phyloP scores from a whole-genome alignment of 2,888 invertebrate genomes.

The Diloba caeruleocephala region DNA sequence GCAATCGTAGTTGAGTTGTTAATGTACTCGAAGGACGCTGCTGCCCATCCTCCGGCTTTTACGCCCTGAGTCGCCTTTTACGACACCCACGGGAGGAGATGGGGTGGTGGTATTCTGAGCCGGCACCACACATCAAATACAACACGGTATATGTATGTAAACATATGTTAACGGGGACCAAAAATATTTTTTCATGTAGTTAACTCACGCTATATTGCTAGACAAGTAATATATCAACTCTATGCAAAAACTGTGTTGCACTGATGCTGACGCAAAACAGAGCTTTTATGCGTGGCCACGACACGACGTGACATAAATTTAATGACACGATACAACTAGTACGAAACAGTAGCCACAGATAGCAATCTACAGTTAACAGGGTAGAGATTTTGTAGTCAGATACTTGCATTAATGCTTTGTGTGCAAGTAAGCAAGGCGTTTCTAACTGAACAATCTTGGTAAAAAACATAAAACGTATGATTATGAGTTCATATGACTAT shows the following conservation, averaged over 20 bases:
- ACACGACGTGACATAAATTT: conserved; percentile 51
- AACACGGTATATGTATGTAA: too few species aligned
- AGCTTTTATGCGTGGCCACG: conserved; percentile 53
- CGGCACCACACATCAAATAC: too few species aligned
- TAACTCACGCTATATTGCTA: conserved; percentile 17
- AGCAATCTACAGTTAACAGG: conserved; percentile 35
- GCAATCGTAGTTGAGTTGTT: too few species aligned
- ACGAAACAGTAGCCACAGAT: conserved; percentile 42
- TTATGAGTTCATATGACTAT: conserved; percentile 20
- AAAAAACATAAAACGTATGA: too few species aligned
- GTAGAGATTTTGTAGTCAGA: conserved; percentile 31
- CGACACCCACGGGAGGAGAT: too few species aligned
- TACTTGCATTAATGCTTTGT: conserved; percentile 37
- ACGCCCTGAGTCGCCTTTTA: too few species aligned
- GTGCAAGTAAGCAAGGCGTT: conserved; percentile 23
- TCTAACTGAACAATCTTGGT: conserved; percentile 21
- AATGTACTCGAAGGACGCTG: too few species aligned
- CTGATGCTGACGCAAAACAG: conserved; percentile 40
- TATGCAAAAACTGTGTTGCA: conserved; percentile 44
- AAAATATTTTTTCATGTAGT: not conserved
- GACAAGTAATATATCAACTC: conserved; percentile 36
- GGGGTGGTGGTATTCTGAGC: too few species aligned
- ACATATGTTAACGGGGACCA: not conserved
- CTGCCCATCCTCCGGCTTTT: too few species aligned
- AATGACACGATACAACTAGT: conserved; percentile 47